Conservation (phyloP, 2,888 invertebrate genomes). For the Pseudococcus jackbeardsleyi region DNA sequence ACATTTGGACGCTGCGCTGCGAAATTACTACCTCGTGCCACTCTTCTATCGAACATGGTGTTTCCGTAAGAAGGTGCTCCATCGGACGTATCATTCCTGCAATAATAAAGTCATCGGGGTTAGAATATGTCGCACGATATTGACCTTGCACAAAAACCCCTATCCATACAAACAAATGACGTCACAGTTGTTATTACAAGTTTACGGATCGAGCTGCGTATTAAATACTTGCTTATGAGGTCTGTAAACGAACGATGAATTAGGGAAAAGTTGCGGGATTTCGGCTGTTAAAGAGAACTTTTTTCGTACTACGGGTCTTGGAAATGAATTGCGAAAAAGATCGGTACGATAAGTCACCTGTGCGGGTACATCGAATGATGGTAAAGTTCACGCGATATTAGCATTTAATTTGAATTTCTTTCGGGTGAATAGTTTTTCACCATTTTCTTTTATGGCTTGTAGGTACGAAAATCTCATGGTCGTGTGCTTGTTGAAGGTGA, state of each 20-base stretch:
- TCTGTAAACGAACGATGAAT: not conserved
- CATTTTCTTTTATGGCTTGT: slow-evolving; percentile 5
- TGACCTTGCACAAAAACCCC: not conserved
- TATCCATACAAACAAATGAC: slow-evolving; percentile 11
- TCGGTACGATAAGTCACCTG: slow-evolving; percentile 27
- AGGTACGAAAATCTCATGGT: slow-evolving; percentile 28
- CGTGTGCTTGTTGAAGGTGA: slow-evolving; percentile 3
- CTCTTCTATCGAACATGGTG: slow-evolving; percentile 90
- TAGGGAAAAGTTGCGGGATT: not conserved
- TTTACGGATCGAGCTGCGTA: not conserved
- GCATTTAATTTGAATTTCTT: slow-evolving; percentile 56
- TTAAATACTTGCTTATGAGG: not conserved
- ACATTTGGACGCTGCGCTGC: slow-evolving; percentile 70
- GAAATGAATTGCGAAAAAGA: slow-evolving; percentile 46
- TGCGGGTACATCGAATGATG: slow-evolving; percentile 41
- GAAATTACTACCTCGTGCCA: slow-evolving; percentile 87
- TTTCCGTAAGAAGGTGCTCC: slow-evolving; percentile 77
- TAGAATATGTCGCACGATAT: not conserved
- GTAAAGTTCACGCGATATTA: slow-evolving; percentile 49
- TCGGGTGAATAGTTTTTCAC: slow-evolving; percentile 21
- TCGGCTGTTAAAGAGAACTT: not conserved
- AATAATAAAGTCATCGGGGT: slow-evolving; percentile 1
- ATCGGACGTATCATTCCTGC: slow-evolving; percentile 37
- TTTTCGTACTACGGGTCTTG: not conserved
- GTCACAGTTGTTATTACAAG: not conserved